Percentiles rank a stretch among this genome's conserved stretches.
Conservation (phyloP, 2,113 vertebrate genomes). For the Strigops habroptila region DNA sequence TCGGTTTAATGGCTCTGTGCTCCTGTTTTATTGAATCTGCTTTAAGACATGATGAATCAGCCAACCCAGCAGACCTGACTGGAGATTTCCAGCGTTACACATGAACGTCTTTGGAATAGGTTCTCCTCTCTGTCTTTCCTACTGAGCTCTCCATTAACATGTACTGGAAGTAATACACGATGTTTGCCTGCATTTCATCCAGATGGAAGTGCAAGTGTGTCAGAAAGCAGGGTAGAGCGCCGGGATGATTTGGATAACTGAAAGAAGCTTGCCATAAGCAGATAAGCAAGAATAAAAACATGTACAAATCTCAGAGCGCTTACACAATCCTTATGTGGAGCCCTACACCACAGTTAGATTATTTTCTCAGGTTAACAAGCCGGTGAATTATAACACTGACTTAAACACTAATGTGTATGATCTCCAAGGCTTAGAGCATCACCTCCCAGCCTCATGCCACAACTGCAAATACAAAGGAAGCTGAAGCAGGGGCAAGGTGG, state of each 20-base stretch:
- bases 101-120: background rate
- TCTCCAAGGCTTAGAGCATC: constrained; percentile 18
- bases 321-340: constrained; percentile 5
- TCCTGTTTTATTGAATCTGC: background rate
- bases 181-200: background rate
- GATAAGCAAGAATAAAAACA: constrained; percentile 55
- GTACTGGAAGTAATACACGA: background rate
- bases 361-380: constrained; percentile 45
- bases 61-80: background rate
- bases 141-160: background rate
- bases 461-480: background rate
- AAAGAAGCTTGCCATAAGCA: constrained; percentile 65
- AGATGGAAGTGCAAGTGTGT: constrained; percentile 50
- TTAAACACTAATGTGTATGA: background rate
- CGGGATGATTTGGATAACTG: constrained; percentile 17
- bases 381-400: constrained; percentile 21
- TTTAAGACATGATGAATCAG: background rate
- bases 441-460: background rate
- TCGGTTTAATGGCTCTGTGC: background rate
- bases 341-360: background rate
- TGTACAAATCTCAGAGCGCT: background rate
- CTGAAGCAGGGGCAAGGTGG: background rate
- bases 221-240: background rate
- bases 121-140: background rate
- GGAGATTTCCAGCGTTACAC: background rate